Conservation (phyloP, 2,797 vertebrate species). For the Delichon dasypus region DNA sequence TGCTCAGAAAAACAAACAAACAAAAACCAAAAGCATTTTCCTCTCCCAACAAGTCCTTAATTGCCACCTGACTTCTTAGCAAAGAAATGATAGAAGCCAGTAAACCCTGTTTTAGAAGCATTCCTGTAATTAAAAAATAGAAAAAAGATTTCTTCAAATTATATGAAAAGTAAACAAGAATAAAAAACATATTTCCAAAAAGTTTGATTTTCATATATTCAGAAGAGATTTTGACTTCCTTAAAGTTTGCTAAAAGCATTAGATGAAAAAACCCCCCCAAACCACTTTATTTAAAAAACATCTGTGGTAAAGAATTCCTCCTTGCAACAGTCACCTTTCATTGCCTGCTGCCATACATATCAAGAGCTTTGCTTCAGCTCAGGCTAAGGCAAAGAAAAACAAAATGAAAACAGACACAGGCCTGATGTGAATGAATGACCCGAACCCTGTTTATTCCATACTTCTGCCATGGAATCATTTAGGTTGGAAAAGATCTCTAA, state of each 20-base stretch:
- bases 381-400: slow-evolving; percentile 8
- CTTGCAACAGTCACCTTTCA: slow-evolving; percentile 37
- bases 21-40: not conserved
- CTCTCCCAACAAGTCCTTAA: not conserved
- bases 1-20: not conserved
- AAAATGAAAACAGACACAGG: not conserved
- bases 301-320: slow-evolving; percentile 48
- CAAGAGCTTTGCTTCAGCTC: not conserved
- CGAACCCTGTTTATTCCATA: not conserved
- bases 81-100: not conserved
- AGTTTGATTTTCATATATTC: not conserved
- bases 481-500: not conserved
- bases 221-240: slow-evolving; percentile 9
- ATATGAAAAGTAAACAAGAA: not conserved
- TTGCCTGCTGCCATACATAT: slow-evolving; percentile 42
- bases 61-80: not conserved
- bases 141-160: not conserved
- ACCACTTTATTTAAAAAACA: slow-evolving; percentile 37
- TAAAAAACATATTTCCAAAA: not conserved
- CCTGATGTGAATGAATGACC: not conserved
- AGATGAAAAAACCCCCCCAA: not conserved
- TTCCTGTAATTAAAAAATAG: not conserved
- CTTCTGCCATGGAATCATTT: not conserved
- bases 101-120: not conserved
- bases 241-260: slow-evolving; percentile 52